phyloP scores from a whole-genome alignment of 2,888 invertebrate species.

The Adela reaumurella region DNA sequence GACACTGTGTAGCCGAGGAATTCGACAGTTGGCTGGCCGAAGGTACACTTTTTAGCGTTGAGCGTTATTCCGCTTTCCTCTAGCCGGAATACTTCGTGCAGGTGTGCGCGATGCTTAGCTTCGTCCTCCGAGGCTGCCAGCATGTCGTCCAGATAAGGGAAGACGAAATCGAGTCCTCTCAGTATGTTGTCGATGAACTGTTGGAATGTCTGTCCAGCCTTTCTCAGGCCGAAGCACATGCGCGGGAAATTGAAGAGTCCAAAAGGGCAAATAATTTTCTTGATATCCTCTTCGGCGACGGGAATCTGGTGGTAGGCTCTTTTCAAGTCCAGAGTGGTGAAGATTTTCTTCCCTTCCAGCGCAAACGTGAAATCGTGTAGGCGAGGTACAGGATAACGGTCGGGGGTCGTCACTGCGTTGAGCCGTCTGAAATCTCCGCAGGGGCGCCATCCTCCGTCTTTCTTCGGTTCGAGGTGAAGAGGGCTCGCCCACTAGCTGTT shows the following conservation, averaged over 20 bases:
- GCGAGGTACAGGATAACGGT: too few relatives aligned
- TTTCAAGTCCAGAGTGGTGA: too few relatives aligned
- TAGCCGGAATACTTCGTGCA: constrained; percentile 6
- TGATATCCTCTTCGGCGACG: too few relatives aligned
- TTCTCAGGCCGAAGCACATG: constrained; percentile 20
- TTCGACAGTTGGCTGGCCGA: background rate
- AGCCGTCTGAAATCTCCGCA: too few relatives aligned
- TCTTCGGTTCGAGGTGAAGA: too few relatives aligned
- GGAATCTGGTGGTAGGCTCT: too few relatives aligned
- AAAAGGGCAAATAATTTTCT: too few relatives aligned
- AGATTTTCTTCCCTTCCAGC: too few relatives aligned
- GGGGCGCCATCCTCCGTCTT: too few relatives aligned
- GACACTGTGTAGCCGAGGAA: constrained; percentile 5
- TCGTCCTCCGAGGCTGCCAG: constrained; percentile 12
- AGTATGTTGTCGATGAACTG: constrained; percentile 13
- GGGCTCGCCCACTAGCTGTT: too few relatives aligned
- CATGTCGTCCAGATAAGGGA: constrained; percentile 18
- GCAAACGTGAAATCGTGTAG: too few relatives aligned
- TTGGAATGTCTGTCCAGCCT: constrained; percentile 19
- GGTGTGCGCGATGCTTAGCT: constrained; percentile 7
- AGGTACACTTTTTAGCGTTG: background rate
- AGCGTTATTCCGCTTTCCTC: constrained; percentile 4
- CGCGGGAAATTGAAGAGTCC: constrained; percentile 18
- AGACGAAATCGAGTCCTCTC: constrained; percentile 12
- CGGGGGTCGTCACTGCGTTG: too few relatives aligned